Conservation (phyloP, 1,140 invertebrate species). For the Pogonognathellus flavescens region DNA sequence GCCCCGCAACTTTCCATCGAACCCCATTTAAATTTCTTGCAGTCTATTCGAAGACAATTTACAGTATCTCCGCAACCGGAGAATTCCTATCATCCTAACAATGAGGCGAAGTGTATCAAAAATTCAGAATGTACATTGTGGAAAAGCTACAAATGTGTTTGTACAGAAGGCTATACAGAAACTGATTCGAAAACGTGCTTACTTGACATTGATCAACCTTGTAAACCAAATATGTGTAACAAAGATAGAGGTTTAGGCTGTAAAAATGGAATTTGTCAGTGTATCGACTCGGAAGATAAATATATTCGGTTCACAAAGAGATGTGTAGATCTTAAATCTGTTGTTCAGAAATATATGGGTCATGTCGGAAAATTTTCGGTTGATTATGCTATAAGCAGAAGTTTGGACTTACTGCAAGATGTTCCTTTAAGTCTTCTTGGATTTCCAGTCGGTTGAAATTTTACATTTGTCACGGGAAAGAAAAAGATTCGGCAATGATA, state of each 20-base stretch:
- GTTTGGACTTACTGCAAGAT: slow-evolving; percentile 22
- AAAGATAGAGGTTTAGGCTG: not conserved
- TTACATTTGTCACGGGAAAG: no score
- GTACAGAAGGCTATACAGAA: slow-evolving; percentile 6
- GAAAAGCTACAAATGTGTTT: not conserved
- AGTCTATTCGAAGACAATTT: not conserved
- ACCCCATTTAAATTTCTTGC: not conserved
- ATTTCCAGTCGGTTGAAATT: slow-evolving; percentile 11
- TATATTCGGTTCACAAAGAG: not conserved
- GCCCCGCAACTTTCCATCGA: no score
- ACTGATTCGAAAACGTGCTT: slow-evolving; percentile 10
- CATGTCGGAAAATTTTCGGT: not conserved
- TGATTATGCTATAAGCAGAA: not conserved
- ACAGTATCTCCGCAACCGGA: not conserved
- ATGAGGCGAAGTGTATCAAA: not conserved
- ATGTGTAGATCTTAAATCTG: not conserved
- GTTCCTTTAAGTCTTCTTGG: not conserved
- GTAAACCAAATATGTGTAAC: not conserved
- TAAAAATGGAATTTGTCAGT: slow-evolving; percentile 10
- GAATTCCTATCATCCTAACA: not conserved
- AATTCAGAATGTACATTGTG: not conserved
- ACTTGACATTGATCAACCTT: not conserved
- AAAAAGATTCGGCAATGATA: no score
- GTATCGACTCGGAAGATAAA: slow-evolving; percentile 8
- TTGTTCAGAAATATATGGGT: not conserved